phyloP scores from a whole-genome alignment of 2,113 vertebrate species.

The Hypocryptadius cinnamomeus region DNA sequence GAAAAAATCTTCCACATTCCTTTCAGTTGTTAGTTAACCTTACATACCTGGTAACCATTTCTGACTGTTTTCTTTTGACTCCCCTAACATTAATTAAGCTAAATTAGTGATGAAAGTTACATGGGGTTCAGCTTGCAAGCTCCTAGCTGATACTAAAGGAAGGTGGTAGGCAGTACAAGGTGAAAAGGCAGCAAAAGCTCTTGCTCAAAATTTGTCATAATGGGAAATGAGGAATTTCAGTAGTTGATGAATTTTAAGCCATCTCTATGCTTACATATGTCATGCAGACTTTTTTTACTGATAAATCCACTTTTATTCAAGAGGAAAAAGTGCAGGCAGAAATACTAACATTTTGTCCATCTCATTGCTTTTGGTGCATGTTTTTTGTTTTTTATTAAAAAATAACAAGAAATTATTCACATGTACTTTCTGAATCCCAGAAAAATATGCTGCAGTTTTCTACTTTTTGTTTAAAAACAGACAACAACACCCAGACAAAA shows the following conservation, averaged over 20 bases:
- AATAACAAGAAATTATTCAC: background rate
- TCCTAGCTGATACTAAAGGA: background rate
- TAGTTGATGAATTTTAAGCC: background rate
- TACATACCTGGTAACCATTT: background rate
- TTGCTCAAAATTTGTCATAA: background rate
- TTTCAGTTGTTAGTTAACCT: background rate
- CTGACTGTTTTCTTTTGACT: background rate
- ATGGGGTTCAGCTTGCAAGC: background rate
- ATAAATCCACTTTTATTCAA: background rate
- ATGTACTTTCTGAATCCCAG: slow-evolving; percentile 5
- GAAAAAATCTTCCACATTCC: background rate
- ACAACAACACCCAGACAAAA: background rate
- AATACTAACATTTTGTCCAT: slow-evolving; percentile 45
- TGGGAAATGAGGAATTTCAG: background rate
- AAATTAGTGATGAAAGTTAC: background rate
- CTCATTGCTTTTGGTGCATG: slow-evolving; percentile 42
- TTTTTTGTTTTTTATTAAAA: slow-evolving; percentile 21
- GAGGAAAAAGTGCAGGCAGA: slow-evolving; percentile 8
- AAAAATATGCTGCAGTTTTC: background rate
- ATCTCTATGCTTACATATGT: background rate
- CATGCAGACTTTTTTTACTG: background rate
- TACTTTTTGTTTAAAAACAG: background rate
- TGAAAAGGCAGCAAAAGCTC: background rate
- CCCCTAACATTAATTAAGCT: background rate
- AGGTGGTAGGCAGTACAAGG: background rate